phyloP scores from a whole-genome alignment of 2,888 invertebrate species.

The Nomada ferruginata region DNA sequence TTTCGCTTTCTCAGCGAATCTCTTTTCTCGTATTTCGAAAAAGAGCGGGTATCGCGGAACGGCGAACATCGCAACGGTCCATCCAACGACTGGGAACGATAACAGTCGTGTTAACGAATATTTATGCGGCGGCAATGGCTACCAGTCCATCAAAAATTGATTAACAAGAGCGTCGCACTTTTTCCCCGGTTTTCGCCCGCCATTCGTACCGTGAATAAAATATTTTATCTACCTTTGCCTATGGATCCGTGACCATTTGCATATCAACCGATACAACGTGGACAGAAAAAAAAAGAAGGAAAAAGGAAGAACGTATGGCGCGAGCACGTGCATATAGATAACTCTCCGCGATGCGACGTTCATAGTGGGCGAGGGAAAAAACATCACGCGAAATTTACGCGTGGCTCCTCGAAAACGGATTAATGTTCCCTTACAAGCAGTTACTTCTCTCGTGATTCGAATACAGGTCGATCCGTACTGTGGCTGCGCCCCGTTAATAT shows the following conservation, averaged over 20 bases:
- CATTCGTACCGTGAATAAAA: conserved; percentile 52
- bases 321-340: not conserved
- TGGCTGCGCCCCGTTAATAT: conserved; percentile 7
- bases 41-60: not conserved
- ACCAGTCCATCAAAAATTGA: conserved; percentile 57
- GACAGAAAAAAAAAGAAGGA: conserved; percentile 1
- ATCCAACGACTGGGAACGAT: conserved; percentile 28
- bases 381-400: conserved; percentile 42
- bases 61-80: conserved; percentile 15
- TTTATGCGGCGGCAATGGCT: conserved; percentile 47
- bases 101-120: conserved; percentile 47
- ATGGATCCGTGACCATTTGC: conserved; percentile 57
- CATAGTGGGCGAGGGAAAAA: not conserved
- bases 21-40: not conserved
- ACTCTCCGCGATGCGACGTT: conserved; percentile 22
- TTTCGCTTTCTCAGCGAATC: no score
- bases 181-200: conserved; percentile 30
- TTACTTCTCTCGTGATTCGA: conserved; percentile 37
- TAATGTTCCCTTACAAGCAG: conserved; percentile 44
- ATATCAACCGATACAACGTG: conserved; percentile 58
- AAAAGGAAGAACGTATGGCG: conserved; percentile 5
- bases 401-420: conserved; percentile 43
- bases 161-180: conserved; percentile 48
- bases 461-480: conserved; percentile 35
- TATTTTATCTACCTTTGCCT: conserved; percentile 61